Evolutionary conservation across 92 coral and sea anemone species (phyloP).

Genomic region (Epizoanthus scotinus): DNA sequence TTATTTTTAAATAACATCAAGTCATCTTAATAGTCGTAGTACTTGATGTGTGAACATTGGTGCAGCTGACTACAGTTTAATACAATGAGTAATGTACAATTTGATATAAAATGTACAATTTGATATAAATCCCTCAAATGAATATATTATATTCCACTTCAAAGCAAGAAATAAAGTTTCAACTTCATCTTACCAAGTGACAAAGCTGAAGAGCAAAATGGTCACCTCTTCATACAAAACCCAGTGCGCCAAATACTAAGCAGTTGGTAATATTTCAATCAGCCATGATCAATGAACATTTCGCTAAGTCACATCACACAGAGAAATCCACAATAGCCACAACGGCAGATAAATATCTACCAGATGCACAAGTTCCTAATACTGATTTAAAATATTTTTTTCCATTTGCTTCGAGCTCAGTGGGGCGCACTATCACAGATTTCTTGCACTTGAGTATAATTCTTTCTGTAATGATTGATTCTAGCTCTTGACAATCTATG

Average conservation of each 20-base stretch:
- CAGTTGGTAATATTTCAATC: constrained; percentile 2
- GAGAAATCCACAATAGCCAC: constrained; percentile 45
- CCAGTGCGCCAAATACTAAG: background rate
- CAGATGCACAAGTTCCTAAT: constrained; percentile 27
- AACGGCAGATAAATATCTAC: constrained; percentile 25
- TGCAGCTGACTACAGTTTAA: too few relatives aligned
- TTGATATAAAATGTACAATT: too few relatives aligned
- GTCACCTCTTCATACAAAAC: background rate
- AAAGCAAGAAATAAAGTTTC: background rate
- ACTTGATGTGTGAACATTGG: too few relatives aligned
- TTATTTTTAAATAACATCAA: too few relatives aligned
- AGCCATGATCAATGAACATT: constrained; percentile 15
- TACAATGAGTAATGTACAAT: too few relatives aligned
- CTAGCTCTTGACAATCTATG: background rate
- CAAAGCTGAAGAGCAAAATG: background rate
- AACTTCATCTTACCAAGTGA: constrained; percentile 16
- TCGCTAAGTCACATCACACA: constrained; percentile 6
- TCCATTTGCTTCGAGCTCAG: constrained; percentile 27
- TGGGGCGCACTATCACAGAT: background rate
- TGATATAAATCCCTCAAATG: too few relatives aligned
- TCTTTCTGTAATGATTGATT: background rate
- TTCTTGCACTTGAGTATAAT: background rate
- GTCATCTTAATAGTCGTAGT: too few relatives aligned
- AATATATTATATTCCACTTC: too few relatives aligned
- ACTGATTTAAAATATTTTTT: constrained; percentile 25